Percentiles rank a stretch among this genome's conserved stretches.
Conservation (phyloP, 2,797 vertebrate genomes). For the Periparus ater region DNA sequence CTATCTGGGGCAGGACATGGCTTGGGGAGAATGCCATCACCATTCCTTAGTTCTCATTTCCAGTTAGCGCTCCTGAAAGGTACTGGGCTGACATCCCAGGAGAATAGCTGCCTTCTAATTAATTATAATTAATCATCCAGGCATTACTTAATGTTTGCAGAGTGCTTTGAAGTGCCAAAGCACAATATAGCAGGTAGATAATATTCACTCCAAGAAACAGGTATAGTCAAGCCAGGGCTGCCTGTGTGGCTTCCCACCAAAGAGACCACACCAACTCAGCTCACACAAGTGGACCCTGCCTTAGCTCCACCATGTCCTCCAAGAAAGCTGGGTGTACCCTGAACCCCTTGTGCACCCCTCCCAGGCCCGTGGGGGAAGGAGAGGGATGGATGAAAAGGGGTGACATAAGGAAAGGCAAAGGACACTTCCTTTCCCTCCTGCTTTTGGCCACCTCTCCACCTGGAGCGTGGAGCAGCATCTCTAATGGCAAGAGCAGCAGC, state of each 20-base stretch:
- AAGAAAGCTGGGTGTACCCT: background rate
- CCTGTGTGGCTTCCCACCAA: background rate
- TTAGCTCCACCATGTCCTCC: background rate
- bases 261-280: background rate
- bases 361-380: background rate
- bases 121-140: slow-evolving; percentile 63
- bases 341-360: background rate
- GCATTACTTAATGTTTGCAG: slow-evolving; percentile 64
- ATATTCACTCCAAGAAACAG: background rate
- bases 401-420: background rate
- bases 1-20: slow-evolving; percentile 60
- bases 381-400: background rate
- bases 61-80: background rate
- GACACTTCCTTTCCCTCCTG: background rate
- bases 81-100: slow-evolving; percentile 38
- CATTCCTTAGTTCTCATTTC: slow-evolving; percentile 50
- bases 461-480: background rate
- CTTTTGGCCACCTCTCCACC: background rate
- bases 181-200: background rate
- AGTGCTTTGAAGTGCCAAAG: slow-evolving; percentile 38
- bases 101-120: slow-evolving; percentile 49
- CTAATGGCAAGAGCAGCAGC: background rate
- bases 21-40: slow-evolving; percentile 38
- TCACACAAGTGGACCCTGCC: background rate
- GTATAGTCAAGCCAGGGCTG: background rate